A percentile compares a stretch with the other conserved stretches of the same genome.
Evolutionary conservation across 2,888 invertebrate species (phyloP).

Genomic region (Caenorhabditis macrosperma): DNA sequence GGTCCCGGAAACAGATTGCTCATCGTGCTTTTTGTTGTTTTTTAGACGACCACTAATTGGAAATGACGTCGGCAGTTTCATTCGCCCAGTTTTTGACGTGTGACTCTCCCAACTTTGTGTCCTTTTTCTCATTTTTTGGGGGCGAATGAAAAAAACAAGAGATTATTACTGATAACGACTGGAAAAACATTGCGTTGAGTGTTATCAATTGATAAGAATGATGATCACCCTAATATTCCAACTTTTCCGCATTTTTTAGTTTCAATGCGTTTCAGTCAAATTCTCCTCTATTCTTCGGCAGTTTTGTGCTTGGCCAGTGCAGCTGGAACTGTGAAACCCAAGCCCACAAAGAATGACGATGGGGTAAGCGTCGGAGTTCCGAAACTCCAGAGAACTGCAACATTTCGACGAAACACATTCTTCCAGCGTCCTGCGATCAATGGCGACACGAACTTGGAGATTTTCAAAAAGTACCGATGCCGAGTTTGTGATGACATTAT

Average conservation of each 20-base stretch:
- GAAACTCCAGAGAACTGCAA: neutral
- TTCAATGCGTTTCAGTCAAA: neutral
- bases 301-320: neutral
- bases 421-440: conserved; percentile 18
- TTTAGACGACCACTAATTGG: neutral
- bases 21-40: conserved; percentile 9
- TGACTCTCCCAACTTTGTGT: neutral
- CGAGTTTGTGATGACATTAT: conserved; percentile 40
- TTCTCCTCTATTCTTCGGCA: neutral
- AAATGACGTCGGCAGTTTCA: neutral
- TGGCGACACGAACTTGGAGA: conserved; percentile 31
- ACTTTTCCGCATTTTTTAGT: too few relatives aligned
- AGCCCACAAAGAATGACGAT: neutral
- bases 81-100: neutral
- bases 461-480: conserved; percentile 48
- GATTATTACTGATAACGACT: neutral
- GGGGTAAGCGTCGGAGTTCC: neutral
- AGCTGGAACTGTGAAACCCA: neutral
- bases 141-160: neutral
- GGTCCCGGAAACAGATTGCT: conserved; percentile 16
- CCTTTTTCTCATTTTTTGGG: too few relatives aligned
- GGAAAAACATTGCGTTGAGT: neutral
- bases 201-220: too few relatives aligned
- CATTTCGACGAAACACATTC: neutral
- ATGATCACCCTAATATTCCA: too few relatives aligned